phyloP scores from a whole-genome alignment of 2,113 vertebrate species.

The Myanophis thanlyinensis region DNA sequence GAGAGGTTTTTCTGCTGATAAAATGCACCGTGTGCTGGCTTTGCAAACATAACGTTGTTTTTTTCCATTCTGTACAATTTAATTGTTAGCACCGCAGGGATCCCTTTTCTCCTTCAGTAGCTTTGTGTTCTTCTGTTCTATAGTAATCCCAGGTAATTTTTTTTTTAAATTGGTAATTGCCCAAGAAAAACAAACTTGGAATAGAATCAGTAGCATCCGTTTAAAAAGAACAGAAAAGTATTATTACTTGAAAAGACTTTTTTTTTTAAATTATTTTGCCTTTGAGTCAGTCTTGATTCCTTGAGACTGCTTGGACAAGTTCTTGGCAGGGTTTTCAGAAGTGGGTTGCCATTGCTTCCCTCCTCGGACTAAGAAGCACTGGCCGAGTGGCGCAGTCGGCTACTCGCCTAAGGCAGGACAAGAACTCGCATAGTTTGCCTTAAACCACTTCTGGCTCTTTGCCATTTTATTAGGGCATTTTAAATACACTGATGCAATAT shows the following conservation, averaged over 20 bases:
- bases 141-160: not conserved
- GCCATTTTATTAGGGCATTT: not conserved
- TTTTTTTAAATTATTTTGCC: not conserved
- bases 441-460: not conserved
- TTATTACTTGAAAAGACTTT: not conserved
- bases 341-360: not conserved
- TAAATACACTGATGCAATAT: not conserved
- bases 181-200: not conserved
- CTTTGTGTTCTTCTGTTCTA: slow-evolving; percentile 15
- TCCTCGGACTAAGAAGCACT: not conserved
- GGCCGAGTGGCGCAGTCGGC: not conserved
- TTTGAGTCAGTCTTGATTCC: not conserved
- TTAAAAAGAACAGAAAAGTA: not conserved
- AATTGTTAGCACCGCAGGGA: not conserved
- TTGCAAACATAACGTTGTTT: not conserved
- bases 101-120: not conserved
- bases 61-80: slow-evolving; percentile 5
- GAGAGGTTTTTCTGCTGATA: slow-evolving; percentile 45
- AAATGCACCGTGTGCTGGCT: not conserved
- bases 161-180: not conserved
- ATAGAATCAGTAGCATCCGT: not conserved
- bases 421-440: not conserved
- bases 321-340: not conserved
- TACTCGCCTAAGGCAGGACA: not conserved
- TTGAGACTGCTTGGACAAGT: not conserved